phyloP scores from a whole-genome alignment of 2,113 vertebrate genomes.

The Arothron firmamentum region DNA sequence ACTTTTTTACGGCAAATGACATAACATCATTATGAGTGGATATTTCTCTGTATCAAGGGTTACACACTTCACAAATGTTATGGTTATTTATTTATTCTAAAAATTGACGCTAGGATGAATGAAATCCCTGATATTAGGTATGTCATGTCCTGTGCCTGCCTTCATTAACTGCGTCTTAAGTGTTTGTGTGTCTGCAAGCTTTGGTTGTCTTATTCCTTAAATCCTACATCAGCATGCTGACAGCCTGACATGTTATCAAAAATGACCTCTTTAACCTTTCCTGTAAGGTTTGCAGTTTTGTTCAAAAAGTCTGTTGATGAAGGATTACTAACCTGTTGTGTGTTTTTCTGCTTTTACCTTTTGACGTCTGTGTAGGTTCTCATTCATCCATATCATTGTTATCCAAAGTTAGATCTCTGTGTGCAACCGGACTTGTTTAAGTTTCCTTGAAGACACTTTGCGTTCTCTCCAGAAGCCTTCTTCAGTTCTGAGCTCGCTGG shows the following conservation, averaged over 20 bases:
- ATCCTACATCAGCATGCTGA: constrained; percentile 35
- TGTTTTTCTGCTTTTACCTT: constrained; percentile 2
- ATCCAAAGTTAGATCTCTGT: too few relatives aligned
- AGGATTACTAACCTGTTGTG: constrained; percentile 9
- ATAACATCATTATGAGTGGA: too few relatives aligned
- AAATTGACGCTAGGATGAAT: neutral
- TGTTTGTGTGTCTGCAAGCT: constrained; percentile 23
- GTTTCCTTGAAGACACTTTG: too few relatives aligned
- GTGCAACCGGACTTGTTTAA: too few relatives aligned
- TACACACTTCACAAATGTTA: neutral
- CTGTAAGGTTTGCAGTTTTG: neutral
- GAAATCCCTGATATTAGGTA: neutral
- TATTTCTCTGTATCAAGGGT: neutral
- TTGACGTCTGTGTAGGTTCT: too few relatives aligned
- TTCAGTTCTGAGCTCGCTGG: too few relatives aligned
- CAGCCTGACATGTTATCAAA: neutral
- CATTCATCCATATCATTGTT: too few relatives aligned
- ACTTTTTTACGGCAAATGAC: neutral
- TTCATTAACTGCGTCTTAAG: constrained; percentile 8
- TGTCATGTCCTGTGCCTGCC: constrained; percentile 3
- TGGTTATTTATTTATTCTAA: too few relatives aligned
- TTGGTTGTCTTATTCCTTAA: neutral
- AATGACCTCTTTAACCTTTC: neutral
- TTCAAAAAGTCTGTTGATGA: constrained; percentile 20
- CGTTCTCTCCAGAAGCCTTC: too few relatives aligned